These are phyloP conservation scores for Baronia brevicornis DNA, from an alignment of 2,888 invertebrate genomes.

Conservation along the genomic window DNA sequence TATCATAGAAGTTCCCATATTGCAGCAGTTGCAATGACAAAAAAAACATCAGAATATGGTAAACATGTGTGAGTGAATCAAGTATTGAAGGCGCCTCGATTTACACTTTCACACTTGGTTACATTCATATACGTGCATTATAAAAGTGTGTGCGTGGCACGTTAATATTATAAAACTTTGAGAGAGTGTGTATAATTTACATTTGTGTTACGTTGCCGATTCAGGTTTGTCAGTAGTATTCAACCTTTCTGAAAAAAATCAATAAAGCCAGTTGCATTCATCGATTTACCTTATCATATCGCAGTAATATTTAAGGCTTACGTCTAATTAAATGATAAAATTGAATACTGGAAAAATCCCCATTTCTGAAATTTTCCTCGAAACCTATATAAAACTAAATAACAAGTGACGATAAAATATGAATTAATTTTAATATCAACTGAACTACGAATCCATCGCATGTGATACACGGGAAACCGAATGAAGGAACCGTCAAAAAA, in stretches of 20 bases:
- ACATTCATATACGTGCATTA: slow-evolving; percentile 22
- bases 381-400: not conserved
- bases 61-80: slow-evolving; percentile 27
- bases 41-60: slow-evolving; percentile 19
- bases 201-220: slow-evolving; percentile 37
- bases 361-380: not conserved
- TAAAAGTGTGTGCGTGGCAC: slow-evolving; percentile 26
- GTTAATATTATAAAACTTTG: slow-evolving; percentile 35
- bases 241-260: slow-evolving; percentile 39
- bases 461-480: too few relatives aligned
- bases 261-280: slow-evolving; percentile 17
- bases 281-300: not conserved
- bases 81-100: slow-evolving; percentile 34
- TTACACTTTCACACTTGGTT: slow-evolving; percentile 40
- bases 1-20: too few relatives aligned
- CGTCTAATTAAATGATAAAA: too few relatives aligned
- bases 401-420: not conserved
- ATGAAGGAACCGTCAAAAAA: too few relatives aligned
- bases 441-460: too few relatives aligned
- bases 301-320: slow-evolving; percentile 9
- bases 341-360: too few relatives aligned
- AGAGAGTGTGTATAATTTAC: slow-evolving; percentile 34
- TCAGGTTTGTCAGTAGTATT: slow-evolving; percentile 40
- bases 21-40: slow-evolving; percentile 27
- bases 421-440: not conserved